Percentiles rank a stretch among this genome's conserved stretches.
Evolutionary conservation across 2,113 vertebrate genomes (phyloP).

Genomic region (Centropus bengalensis): DNA sequence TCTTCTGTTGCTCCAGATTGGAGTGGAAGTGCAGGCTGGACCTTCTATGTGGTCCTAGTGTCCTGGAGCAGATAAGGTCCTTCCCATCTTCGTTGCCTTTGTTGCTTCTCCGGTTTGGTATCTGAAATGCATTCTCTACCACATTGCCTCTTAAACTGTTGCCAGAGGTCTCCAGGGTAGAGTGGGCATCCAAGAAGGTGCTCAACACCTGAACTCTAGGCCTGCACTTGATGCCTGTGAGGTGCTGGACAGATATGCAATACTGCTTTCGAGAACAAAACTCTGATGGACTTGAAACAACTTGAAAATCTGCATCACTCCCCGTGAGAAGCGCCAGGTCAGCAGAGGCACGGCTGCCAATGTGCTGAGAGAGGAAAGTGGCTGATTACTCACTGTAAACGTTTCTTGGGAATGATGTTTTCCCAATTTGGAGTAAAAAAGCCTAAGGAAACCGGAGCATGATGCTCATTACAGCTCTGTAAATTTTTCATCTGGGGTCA

Average conservation of each 20-base stretch:
- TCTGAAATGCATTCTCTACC: not conserved
- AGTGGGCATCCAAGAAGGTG: not conserved
- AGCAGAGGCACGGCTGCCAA: not conserved
- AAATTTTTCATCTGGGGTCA: not conserved
- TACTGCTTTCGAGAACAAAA: not conserved
- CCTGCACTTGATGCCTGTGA: not conserved
- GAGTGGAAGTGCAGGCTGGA: not conserved
- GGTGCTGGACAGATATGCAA: not conserved
- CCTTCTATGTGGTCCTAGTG: not conserved
- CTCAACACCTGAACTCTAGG: not conserved
- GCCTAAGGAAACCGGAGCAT: not conserved
- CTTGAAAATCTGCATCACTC: not conserved
- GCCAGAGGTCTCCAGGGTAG: not conserved
- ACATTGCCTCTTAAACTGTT: slow-evolving; percentile 1
- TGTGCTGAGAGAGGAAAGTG: not conserved
- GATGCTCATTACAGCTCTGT: not conserved
- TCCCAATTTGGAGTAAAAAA: slow-evolving; percentile 26
- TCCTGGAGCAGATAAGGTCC: not conserved
- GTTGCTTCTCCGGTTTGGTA: not conserved
- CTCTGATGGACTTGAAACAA: not conserved
- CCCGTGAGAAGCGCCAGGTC: not conserved
- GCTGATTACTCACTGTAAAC: not conserved
- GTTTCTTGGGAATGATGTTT: slow-evolving; percentile 15
- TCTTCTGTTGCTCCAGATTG: not conserved
- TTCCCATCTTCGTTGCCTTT: not conserved